Evolutionary conservation across 2,888 invertebrate species (phyloP), one percentile per base, ranked within the genome.

Genomic region (Holacanthella duospinosa): DNA sequence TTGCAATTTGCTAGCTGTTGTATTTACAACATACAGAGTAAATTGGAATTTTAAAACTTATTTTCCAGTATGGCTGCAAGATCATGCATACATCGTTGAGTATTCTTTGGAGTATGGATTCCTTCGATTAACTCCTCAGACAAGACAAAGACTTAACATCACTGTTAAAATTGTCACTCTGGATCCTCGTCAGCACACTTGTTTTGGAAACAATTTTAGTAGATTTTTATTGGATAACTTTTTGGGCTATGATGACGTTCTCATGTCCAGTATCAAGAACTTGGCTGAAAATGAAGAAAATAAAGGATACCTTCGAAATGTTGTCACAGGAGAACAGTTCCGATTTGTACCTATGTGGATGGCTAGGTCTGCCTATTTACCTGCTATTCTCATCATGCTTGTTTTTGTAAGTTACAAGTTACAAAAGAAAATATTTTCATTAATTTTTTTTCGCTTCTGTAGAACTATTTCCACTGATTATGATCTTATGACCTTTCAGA

Each of bases 21-120:
- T n/a, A n/a, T n/a, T n/a, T n/a, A n/a, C n/a, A n/a, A n/a, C 12
- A 21, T 16, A 26, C 19, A 29, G 36, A 6, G 25, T 26, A 4
- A 24, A 53, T 19, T 21, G 27, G 2, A 28, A 62, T 16, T 56
- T 9, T n/a, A 27, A 64, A 29, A 48, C 16, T 53, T n/a, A n/a
- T n/a, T 43, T 55, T 60, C 1, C 43, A 79, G 80, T 82, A 59
- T 84, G 84, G 82, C 79, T 84, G 77, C 91, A 92, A 74, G 93
- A 95, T 74, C 90, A 93, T 75, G 69, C 73, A 1, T 96, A 96
- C 77, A 95, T 97, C 57, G 89, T 97, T 1, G 99, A 99, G 78
- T 99, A 97, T 80, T 92, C 97, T 0, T 79, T 97, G 70, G 95
- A 99, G 77, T 96, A 97, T 77, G 99, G 99, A 0, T 92, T 96